These are phyloP conservation scores for Sigmodon hispidus DNA, from an alignment of 2,113 vertebrate genomes.

Conservation along the genomic window DNA sequence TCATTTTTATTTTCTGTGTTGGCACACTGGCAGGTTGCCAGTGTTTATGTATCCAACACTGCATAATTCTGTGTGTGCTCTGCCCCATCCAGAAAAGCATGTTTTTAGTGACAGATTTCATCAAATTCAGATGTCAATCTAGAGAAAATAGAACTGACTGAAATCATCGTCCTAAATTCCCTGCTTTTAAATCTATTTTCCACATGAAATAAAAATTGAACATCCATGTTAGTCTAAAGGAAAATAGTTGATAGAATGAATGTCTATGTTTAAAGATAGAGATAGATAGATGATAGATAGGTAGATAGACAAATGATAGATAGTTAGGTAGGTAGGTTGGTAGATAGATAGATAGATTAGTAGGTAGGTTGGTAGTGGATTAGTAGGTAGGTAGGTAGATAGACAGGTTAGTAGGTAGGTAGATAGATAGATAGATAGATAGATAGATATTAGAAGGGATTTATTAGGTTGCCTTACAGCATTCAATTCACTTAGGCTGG, in stretches of 20 bases:
- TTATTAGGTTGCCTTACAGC: background rate
- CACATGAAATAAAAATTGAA: background rate
- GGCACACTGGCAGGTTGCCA: background rate
- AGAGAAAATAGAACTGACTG: background rate
- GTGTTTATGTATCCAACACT: background rate
- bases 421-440: background rate
- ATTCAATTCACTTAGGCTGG: background rate
- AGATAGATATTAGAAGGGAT: background rate
- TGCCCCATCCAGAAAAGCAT: background rate
- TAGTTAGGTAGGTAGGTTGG: too few species aligned
- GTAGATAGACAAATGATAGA: background rate
- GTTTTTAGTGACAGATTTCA: background rate
- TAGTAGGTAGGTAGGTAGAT: too few species aligned
- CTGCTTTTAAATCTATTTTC: conserved; percentile 14
- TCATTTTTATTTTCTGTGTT: background rate
- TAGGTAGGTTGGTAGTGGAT: too few species aligned
- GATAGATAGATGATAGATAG: too few species aligned
- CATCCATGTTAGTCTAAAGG: background rate
- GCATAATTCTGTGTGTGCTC: background rate
- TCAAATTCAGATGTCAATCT: background rate
- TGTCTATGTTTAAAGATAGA: background rate
- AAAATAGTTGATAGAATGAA: background rate
- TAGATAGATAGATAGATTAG: background rate
- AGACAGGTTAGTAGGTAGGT: background rate
- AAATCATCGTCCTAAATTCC: background rate